phyloP scores from a whole-genome alignment of 1,140 invertebrate species.

The Plectrocnemia conspersa region DNA sequence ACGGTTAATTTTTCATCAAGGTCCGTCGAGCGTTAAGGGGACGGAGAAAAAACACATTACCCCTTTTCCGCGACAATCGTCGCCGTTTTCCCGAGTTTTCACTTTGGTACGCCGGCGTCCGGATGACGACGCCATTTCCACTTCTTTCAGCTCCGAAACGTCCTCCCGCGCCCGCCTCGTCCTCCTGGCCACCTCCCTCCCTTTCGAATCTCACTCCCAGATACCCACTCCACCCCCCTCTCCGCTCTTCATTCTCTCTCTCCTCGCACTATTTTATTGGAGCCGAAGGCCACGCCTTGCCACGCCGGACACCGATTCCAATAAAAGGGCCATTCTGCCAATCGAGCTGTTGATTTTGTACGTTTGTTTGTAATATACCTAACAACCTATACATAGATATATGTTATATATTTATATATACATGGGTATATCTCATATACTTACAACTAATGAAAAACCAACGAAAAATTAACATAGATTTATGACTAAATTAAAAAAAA shows the following conservation, averaged over 20 bases:
- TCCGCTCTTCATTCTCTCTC: neutral
- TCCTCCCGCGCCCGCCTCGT: slow-evolving; percentile 16
- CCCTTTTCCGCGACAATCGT: too few relatives aligned
- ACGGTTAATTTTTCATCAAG: too few relatives aligned
- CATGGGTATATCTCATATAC: too few relatives aligned
- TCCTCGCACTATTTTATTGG: slow-evolving; percentile 5
- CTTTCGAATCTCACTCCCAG: slow-evolving; percentile 1
- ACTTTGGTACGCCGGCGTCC: slow-evolving; percentile 7
- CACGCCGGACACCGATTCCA: neutral
- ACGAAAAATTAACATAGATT: too few relatives aligned
- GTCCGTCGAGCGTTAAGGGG: too few relatives aligned
- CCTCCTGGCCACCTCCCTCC: slow-evolving; percentile 18
- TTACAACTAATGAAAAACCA: too few relatives aligned
- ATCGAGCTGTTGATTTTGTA: neutral
- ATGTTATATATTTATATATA: neutral
- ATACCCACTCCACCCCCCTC: slow-evolving; percentile 4
- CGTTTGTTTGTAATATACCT: too few relatives aligned
- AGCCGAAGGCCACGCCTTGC: slow-evolving; percentile 15
- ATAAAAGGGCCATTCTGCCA: neutral
- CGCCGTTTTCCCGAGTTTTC: slow-evolving; percentile 11
- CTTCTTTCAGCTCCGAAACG: slow-evolving; percentile 18
- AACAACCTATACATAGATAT: too few relatives aligned
- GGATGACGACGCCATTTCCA: slow-evolving; percentile 25
- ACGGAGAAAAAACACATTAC: too few relatives aligned
- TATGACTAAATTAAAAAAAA: too few relatives aligned